Percentiles rank a stretch among this genome's conserved stretches.
These are phyloP conservation scores for Opisthocomus hoazin DNA, from an alignment of 2,113 vertebrate genomes.

Conservation along the genomic window DNA sequence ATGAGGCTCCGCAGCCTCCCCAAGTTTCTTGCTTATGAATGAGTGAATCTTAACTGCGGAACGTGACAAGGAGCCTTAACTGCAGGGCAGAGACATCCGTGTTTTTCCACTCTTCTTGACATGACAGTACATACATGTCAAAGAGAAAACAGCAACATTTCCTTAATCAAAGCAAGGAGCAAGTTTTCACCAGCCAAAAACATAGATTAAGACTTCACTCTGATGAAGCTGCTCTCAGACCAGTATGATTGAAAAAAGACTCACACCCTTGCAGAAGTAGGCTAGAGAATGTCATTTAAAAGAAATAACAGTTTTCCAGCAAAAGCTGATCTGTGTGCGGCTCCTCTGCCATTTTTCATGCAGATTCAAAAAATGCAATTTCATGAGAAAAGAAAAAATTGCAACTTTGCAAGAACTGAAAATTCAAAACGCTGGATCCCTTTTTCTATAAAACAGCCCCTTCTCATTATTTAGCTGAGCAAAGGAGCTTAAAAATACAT, in stretches of 20 bases:
- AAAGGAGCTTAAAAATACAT: slow-evolving; percentile 24
- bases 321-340: neutral
- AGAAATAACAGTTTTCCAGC: slow-evolving; percentile 30
- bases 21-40: accelerated
- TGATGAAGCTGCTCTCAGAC: slow-evolving; percentile 40
- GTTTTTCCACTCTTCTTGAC: neutral
- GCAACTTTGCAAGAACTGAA: neutral
- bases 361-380: slow-evolving; percentile 34
- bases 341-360: slow-evolving; percentile 35
- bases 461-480: neutral
- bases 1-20: neutral
- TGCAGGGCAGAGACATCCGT: neutral
- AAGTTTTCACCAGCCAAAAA: neutral
- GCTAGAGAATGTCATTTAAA: slow-evolving; percentile 18
- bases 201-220: slow-evolving; percentile 10
- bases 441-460: neutral
- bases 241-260: slow-evolving; percentile 32
- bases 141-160: neutral
- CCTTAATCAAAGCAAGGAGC: slow-evolving; percentile 17
- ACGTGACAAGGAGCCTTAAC: neutral
- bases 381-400: slow-evolving; percentile 23
- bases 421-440: neutral
- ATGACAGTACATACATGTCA: neutral
- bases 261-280: slow-evolving; percentile 22
- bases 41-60: neutral